These are phyloP conservation scores for Drosophila persimilis DNA, from an alignment of 1,140 invertebrate genomes.

Conservation along the genomic window DNA sequence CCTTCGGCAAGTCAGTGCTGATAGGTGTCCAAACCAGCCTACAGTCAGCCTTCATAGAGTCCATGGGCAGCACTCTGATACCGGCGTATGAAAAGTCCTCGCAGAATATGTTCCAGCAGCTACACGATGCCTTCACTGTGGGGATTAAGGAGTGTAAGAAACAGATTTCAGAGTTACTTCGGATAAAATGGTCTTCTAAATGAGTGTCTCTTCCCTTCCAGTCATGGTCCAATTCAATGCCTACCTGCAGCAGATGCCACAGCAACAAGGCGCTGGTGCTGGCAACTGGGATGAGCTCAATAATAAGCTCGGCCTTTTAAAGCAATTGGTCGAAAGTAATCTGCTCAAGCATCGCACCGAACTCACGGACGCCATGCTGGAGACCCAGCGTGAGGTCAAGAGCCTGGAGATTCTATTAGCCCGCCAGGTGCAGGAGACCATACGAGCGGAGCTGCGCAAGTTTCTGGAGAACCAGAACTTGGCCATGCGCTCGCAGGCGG, in stretches of 20 bases:
- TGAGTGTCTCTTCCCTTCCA: conserved; percentile 34
- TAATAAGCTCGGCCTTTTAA: conserved; percentile 62
- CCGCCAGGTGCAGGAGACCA: conserved; percentile 74
- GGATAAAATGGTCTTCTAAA: conserved; percentile 1
- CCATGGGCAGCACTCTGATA: conserved; percentile 89
- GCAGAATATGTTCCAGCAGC: conserved; percentile 92
- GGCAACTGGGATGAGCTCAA: conserved; percentile 65
- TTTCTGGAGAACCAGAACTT: conserved; percentile 86
- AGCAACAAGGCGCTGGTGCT: conserved; percentile 49
- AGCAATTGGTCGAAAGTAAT: conserved; percentile 69
- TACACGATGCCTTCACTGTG: conserved; percentile 92
- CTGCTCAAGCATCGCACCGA: conserved; percentile 67
- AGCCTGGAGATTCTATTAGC: conserved; percentile 72
- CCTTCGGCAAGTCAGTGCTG: conserved; percentile 86
- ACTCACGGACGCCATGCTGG: conserved; percentile 70
- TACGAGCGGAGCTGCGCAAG: conserved; percentile 83
- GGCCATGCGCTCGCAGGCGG: conserved; percentile 87
- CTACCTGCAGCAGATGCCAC: conserved; percentile 81
- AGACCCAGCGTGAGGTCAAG: conserved; percentile 78
- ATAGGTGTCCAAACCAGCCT: conserved; percentile 84
- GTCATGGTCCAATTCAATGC: conserved; percentile 84
- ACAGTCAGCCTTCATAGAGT: conserved; percentile 85
- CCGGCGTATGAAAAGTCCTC: conserved; percentile 93
- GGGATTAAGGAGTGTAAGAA: conserved; percentile 95
- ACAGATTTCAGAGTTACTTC: neutral